Percentiles rank a stretch among this genome's conserved stretches.
These are phyloP conservation scores for Xestia sexstrigata DNA, from an alignment of 2,888 invertebrate genomes.

Conservation along the genomic window DNA sequence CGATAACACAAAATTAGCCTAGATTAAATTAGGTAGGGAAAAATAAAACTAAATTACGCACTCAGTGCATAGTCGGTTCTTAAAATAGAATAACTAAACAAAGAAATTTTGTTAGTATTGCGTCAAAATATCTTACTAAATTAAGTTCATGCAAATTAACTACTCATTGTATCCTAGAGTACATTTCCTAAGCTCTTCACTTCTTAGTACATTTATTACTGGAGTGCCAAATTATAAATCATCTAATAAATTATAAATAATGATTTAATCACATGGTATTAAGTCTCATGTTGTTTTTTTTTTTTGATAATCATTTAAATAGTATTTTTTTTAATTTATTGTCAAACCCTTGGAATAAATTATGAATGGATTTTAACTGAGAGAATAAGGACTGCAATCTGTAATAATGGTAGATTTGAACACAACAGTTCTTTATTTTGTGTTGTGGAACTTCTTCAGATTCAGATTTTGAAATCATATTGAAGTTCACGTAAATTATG, in stretches of 20 bases:
- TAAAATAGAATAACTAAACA: background rate
- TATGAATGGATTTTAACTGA: background rate
- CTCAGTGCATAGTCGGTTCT: background rate
- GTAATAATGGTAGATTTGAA: background rate
- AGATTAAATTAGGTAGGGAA: background rate
- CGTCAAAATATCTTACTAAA: background rate
- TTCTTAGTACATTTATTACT: background rate
- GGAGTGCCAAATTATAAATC: background rate
- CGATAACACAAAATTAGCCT: background rate
- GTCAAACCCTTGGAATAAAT: background rate
- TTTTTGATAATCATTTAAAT: background rate
- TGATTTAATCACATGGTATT: background rate
- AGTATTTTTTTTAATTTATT: background rate
- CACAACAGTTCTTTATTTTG: background rate
- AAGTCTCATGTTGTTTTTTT: background rate
- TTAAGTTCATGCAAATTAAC: conserved; percentile 20
- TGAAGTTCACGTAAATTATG: background rate
- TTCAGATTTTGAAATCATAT: background rate
- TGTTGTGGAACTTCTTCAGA: background rate
- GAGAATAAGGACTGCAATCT: background rate
- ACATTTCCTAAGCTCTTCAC: background rate
- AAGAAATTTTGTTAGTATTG: background rate
- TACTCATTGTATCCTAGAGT: conserved; percentile 16
- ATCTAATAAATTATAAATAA: background rate
- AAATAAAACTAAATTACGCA: background rate